Evolutionary conservation across 2,797 vertebrate species (phyloP).

Genomic region (Anableps anableps): DNA sequence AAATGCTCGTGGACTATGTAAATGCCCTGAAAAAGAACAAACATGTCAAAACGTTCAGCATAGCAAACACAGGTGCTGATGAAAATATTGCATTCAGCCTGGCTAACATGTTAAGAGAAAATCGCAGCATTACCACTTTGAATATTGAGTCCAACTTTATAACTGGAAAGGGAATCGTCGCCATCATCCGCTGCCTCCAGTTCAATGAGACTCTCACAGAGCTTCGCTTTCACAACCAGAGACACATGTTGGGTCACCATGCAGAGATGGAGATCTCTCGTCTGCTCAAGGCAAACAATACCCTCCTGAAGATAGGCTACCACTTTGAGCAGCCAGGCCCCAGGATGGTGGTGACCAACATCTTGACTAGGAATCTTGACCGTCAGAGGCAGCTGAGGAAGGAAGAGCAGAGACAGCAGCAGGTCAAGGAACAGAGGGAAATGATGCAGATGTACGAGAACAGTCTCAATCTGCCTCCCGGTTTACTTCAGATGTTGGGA

Average conservation of each 20-base stretch:
- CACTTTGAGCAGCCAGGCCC: constrained; percentile 96
- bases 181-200: constrained; percentile 95
- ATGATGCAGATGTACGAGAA: constrained; percentile 89
- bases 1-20: constrained; percentile 94
- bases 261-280: constrained; percentile 96
- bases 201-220: constrained; percentile 96
- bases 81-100: constrained; percentile 89
- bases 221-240: constrained; percentile 97
- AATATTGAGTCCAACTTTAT: constrained; percentile 97
- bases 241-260: constrained; percentile 96
- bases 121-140: constrained; percentile 90
- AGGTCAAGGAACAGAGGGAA: constrained; percentile 86
- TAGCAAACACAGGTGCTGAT: constrained; percentile 94
- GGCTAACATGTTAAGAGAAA: constrained; percentile 97
- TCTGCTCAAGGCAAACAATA: constrained; percentile 93
- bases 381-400: constrained; percentile 92
- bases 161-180: constrained; percentile 93
- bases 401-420: constrained; percentile 90
- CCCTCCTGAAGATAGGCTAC: constrained; percentile 96
- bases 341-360: constrained; percentile 97
- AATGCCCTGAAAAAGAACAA: constrained; percentile 94
- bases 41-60: constrained; percentile 90
- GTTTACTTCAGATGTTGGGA: constrained; percentile 90
- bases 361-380: constrained; percentile 95
- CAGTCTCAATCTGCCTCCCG: constrained; percentile 88